Base-by-base conservation (phyloP, 2,888 invertebrate genomes). In the Drosophila silvestris region DNA sequence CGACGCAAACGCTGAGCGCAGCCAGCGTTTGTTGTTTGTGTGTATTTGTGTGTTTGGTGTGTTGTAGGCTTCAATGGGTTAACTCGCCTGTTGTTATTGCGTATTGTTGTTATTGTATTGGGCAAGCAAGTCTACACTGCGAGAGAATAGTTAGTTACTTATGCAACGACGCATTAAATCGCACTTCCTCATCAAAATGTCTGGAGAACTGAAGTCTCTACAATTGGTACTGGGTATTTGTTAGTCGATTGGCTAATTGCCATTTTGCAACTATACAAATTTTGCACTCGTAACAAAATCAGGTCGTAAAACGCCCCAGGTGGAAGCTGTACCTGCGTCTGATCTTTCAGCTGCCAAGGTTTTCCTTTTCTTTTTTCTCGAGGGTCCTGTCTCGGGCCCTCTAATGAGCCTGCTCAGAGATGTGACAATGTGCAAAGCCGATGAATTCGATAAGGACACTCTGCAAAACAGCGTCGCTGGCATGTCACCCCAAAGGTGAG, bases 21-120 rank as follows among this genome's bases (percentile, higher is more conserved):
- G 70, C 59, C 76, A 65, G 70, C 59, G 59, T 37, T 58, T 51
- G 30, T 44, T 50, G 64, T 66, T 6, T 35, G 1, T n/a, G 32
- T 35, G 35, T 16, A 22, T 26, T 7, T 26, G 22, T 57, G 65
- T 54, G 62, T 52, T 56, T 56, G 26, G 16, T 47, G 47, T 47
- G 5, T 28, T 47, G 28, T 72, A 50, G 81, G 77, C 79, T 64
- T 79, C 81, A 81, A 81, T 77, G 79, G 79, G 79, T 81, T 79
- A 81, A 76, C 76, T 67, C 47, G 32, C 53, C 10, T 56, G 44
- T 22, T 70, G 61, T 64, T 70, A 57, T 64, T 75, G 77, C 33
- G 39, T 77, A 54, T 60, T 59, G 33, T 57, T 56, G 32, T 57
- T 73, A 54, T 52, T 52, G 77, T 67, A 50, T 68, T 30, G 60